Evolutionary conservation across 2,888 invertebrate genomes (phyloP), one percentile per base, ranked within the genome.

Genomic region (Proisotoma minuta): DNA sequence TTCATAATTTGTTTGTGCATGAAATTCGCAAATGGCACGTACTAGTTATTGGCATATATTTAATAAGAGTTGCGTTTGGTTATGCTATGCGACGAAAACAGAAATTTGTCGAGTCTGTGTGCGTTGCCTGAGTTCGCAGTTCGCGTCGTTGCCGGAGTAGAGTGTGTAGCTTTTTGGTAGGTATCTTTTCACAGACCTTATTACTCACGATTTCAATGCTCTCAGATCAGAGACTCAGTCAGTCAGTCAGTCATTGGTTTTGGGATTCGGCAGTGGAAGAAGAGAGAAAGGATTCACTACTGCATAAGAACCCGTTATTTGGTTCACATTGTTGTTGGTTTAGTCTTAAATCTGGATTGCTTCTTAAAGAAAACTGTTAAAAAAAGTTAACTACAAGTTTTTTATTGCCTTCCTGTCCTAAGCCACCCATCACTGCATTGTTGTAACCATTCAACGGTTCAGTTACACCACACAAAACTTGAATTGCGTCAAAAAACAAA

Each of bases 281-380:
- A 34, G 34, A 34, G 34, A 34, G 54, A 54, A 54, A 54, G 54
- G 54, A 54, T 54, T 54, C 54, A 34, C 54, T 20, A 34, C 34
- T 54, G 54, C 54, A 54, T 24, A 39, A 54, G 40, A 54, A 54
- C 54, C 54, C 54, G 54, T 54, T 54, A 54, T 15, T 54, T 54
- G 40, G 54, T 54, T 54, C 54, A 54, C 54, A 54, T 54, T 54
- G 54, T 54, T 54, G 12, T n/a, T n/a, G 15, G 8, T 10, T 15
- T 34, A 34, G 15, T 34, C 34, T 34, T 34, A 34, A 34, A 34
- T 34, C 34, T 15, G 8, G 34, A 34, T 34, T 34, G 34, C 8
- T 54, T 12, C 12, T 20, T 34, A 23, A 54, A 10, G 5, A 10
- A 18, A 47, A 47, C 10, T 47, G 18, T 52, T 18, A 52, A 3